Evolutionary conservation across 2,888 invertebrate species (phyloP), one percentile per base, ranked within the genome.

Genomic region (Leptinotarsa haldemani): DNA sequence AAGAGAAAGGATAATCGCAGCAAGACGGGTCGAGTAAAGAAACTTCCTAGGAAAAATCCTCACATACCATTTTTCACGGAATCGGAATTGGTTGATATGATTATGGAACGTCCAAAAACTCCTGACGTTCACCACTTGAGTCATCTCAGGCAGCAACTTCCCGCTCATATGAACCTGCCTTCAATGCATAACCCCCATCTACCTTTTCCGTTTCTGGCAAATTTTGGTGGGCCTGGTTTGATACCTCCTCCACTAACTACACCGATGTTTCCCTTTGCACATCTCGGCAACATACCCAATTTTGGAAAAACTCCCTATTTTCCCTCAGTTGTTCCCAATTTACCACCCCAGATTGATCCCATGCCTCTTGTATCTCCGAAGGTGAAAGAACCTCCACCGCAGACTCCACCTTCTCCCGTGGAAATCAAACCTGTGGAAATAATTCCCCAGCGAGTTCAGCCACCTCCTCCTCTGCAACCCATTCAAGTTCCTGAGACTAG

Each of bases 261-360:
- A 15, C 77, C 80, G 7, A 84, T 88, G 68, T 88, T 89, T 78
- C 87, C 88, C 1, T 82, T 88, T 69, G 85, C 88, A 3, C 77
- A 78, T 46, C 65, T 80, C 7, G 74, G 87, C 20, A 83, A 83
- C 40, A 86, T 90, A 84, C 84, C 88, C 48, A 89, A 90, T 75
- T 90, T 91, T 73, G 90, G 91, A 4, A 90, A 91, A 77, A 89
- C 91, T 71, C 91, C 92, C 2, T 89, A 90, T 56, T 88, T 89
- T 85, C 90, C 91, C 30, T 88, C 90, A 47, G 90, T 91, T 70
- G 89, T 91, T 58, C 90, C 91, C 66, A 90, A 90, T 81, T 85
- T 91, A 88, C 90, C 77, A 88, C 89, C 64, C 88, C 79, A 77
- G 68, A 69, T 75, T 18, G 85, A 67, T 66, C 82, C 75, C 70